Conservation (phyloP, 2,888 invertebrate species). For the Lapara coniferarum region DNA sequence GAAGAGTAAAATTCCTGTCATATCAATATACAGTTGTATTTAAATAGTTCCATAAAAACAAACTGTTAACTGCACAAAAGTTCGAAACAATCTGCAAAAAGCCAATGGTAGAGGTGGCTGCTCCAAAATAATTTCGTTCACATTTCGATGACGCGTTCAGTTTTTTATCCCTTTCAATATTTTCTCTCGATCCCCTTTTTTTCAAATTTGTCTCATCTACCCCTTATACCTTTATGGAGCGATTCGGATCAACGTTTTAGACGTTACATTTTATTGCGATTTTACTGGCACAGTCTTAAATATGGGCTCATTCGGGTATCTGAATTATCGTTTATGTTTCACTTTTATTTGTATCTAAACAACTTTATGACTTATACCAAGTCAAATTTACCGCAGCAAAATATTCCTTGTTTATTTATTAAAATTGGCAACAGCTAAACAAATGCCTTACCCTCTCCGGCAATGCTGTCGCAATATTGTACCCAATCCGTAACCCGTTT, state of each 20-base stretch:
- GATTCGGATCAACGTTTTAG: slow-evolving; percentile 11
- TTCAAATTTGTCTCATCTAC: slow-evolving; percentile 34
- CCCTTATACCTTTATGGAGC: slow-evolving; percentile 12
- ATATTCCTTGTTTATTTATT: background rate
- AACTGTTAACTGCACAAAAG: background rate
- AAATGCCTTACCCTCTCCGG: too few relatives aligned
- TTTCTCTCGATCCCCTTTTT: slow-evolving; percentile 37
- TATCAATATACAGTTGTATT: too few relatives aligned
- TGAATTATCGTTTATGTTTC: background rate
- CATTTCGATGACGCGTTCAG: slow-evolving; percentile 53
- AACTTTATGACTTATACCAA: background rate
- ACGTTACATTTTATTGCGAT: slow-evolving; percentile 15
- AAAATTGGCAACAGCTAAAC: background rate
- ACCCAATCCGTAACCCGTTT: too few relatives aligned
- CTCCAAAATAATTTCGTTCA: slow-evolving; percentile 53
- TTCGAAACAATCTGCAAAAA: background rate
- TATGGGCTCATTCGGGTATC: background rate
- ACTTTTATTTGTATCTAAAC: background rate
- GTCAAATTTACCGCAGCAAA: background rate
- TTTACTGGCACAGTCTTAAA: slow-evolving; percentile 18
- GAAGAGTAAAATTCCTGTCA: too few relatives aligned
- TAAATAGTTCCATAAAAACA: too few relatives aligned
- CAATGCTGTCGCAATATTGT: too few relatives aligned
- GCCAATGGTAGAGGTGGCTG: slow-evolving; percentile 31
- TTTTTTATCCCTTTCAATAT: slow-evolving; percentile 52